Evolutionary conservation across 2,113 vertebrate species (phyloP), one percentile per base, ranked within the genome.

Genomic region (Silurus meridionalis): DNA sequence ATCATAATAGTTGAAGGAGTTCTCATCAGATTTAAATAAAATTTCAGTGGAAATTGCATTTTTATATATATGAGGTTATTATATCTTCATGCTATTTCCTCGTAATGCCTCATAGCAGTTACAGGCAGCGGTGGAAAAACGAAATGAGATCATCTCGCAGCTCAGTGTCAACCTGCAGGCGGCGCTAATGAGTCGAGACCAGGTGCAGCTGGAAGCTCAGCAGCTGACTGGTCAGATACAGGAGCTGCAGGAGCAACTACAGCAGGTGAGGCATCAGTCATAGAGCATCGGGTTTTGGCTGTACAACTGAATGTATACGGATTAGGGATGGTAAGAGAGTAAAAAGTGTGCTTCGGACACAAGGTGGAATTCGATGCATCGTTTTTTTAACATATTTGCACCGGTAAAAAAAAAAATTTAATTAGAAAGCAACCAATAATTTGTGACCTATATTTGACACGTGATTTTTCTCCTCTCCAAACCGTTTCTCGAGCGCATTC

Each of bases 141-240:
- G 95, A n/a, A 95, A 96, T 90, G 95, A 95, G 66, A 94, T 96
- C 23, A 96, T 97, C 82, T 83, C 93, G 50, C 95, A 91, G 87
- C 93, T 96, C 60, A 95, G 94, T 57, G 82, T 82, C 57, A 96
- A 95, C 93, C 94, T 96, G 77, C 96, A 96, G 84, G 92, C 94
- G 86, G 92, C 92, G 0, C 92, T 92, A 58, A 86, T 90, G 53
- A 95, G 94, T 75, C 88, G 89, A 87, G 94, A 95, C 83, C 91
- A 95, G 82, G 92, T 96, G 0, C 95, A 96, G 60, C 90, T 94
- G 19, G 95, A 97, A 86, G 94, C 94, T 3, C 93, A 89, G 17
- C 50, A 46, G 9, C 92, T 96, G 9, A 90, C 94, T 63, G 91
- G 61, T 23, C 94, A 96, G 90, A 95, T 97, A 72, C 94, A 92